phyloP scores from a whole-genome alignment of 2,797 vertebrate species.

The Parauchenoglanis ngamensis region DNA sequence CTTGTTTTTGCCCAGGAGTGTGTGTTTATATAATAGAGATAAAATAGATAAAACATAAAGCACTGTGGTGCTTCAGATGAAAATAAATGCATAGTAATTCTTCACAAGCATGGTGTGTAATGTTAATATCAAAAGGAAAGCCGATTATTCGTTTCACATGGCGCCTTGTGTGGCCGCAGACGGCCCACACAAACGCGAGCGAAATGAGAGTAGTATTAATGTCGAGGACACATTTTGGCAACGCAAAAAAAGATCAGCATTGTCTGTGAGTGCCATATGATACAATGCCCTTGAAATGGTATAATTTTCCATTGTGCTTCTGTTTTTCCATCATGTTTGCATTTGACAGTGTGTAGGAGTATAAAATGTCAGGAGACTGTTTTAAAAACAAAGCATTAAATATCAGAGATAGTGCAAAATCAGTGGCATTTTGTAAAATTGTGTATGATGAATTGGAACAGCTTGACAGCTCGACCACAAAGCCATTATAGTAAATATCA shows the following conservation, averaged over 20 bases:
- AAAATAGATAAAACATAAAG: background rate
- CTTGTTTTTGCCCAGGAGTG: too few species aligned
- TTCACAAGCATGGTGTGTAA: background rate
- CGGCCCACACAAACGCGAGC: background rate
- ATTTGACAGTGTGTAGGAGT: background rate
- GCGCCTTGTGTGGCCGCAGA: background rate
- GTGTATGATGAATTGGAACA: conserved; percentile 14
- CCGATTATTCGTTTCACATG: background rate
- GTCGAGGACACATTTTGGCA: background rate
- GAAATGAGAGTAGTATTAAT: background rate
- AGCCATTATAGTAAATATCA: background rate
- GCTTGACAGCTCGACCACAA: conserved; percentile 28
- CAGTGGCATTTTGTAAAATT: background rate
- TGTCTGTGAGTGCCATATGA: conserved; percentile 3
- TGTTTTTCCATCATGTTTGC: background rate
- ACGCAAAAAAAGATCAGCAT: background rate
- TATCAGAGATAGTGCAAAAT: background rate
- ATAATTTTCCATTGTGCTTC: background rate
- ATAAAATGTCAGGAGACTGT: background rate
- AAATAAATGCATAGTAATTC: background rate
- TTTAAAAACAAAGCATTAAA: conserved; percentile 9
- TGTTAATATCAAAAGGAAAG: background rate
- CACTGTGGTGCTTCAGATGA: background rate
- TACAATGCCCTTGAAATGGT: background rate
- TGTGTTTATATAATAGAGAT: too few species aligned